Evolutionary conservation across 1,140 invertebrate genomes (phyloP).

Genomic region (Drosophila kikkawai): DNA sequence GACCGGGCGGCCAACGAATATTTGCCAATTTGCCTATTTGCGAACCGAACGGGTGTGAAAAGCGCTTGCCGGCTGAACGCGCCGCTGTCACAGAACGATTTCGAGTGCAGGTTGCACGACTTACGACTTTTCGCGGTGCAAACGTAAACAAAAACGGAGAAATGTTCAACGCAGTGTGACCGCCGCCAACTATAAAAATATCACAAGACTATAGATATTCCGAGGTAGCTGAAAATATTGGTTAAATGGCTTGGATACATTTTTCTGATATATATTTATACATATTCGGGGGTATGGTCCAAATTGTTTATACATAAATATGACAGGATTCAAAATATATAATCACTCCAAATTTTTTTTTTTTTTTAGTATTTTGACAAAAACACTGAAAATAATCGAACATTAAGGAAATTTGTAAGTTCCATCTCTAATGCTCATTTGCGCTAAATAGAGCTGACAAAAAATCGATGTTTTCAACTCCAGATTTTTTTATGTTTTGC

Average conservation of each 20-base stretch:
- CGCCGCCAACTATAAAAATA: background rate
- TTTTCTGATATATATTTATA: background rate
- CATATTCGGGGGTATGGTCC: background rate
- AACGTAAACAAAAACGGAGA: constrained; percentile 68
- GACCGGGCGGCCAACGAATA: background rate
- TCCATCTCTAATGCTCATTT: too few species aligned
- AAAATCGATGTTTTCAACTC: too few species aligned
- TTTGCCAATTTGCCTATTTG: background rate
- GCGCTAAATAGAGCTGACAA: too few species aligned
- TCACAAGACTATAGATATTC: background rate
- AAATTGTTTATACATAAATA: too few species aligned
- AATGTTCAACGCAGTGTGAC: constrained; percentile 32
- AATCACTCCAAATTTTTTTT: too few species aligned
- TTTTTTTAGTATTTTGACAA: too few species aligned
- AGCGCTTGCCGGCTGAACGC: constrained; percentile 17
- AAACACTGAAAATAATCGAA: too few species aligned
- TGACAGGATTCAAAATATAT: too few species aligned
- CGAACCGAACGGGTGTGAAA: background rate
- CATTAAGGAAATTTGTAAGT: too few species aligned
- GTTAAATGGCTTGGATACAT: background rate
- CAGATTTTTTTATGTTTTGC: too few species aligned
- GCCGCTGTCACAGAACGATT: constrained; percentile 20
- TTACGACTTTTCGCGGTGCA: constrained; percentile 49
- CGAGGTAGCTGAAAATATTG: background rate
- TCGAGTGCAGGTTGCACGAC: constrained; percentile 42